Conservation (phyloP, 2,888 invertebrate genomes). For the Dolomedes plantarius region DNA sequence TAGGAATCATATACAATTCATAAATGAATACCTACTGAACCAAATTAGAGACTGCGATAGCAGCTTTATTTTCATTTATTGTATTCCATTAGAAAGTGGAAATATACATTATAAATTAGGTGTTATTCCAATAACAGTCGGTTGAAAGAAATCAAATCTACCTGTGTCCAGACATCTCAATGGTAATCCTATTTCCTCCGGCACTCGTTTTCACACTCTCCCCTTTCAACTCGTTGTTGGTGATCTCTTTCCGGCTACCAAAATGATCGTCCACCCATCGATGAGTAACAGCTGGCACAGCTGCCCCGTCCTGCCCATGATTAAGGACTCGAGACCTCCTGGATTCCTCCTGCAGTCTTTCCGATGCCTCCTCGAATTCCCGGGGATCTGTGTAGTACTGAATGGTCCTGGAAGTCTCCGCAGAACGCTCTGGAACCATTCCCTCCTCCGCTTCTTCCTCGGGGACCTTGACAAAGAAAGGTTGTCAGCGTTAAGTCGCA, state of each 20-base stretch:
- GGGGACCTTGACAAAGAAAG: slow-evolving; percentile 62
- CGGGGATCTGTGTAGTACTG: slow-evolving; percentile 66
- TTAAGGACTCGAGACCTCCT: slow-evolving; percentile 31
- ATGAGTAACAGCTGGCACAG: slow-evolving; percentile 47
- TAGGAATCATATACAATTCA: too few species aligned
- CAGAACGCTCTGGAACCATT: slow-evolving; percentile 58
- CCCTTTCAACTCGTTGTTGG: slow-evolving; percentile 44
- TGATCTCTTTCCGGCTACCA: slow-evolving; percentile 61
- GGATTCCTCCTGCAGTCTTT: slow-evolving; percentile 54
- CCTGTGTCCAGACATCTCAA: slow-evolving; percentile 62
- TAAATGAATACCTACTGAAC: too few species aligned
- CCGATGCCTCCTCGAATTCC: slow-evolving; percentile 50
- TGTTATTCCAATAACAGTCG: too few species aligned
- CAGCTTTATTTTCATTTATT: too few species aligned
- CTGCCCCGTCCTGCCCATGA: slow-evolving; percentile 38
- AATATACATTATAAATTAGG: too few species aligned
- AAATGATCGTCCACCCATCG: slow-evolving; percentile 67
- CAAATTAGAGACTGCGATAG: too few species aligned
- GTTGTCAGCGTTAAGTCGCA: too few species aligned
- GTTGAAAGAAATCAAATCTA: too few species aligned
- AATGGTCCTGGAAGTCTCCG: slow-evolving; percentile 49
- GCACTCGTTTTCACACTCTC: slow-evolving; percentile 66
- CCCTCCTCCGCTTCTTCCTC: slow-evolving; percentile 69
- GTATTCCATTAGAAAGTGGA: too few species aligned
- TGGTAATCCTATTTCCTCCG: slow-evolving; percentile 65